phyloP scores from a whole-genome alignment of 2,888 invertebrate genomes.

The Ophion costatus region DNA sequence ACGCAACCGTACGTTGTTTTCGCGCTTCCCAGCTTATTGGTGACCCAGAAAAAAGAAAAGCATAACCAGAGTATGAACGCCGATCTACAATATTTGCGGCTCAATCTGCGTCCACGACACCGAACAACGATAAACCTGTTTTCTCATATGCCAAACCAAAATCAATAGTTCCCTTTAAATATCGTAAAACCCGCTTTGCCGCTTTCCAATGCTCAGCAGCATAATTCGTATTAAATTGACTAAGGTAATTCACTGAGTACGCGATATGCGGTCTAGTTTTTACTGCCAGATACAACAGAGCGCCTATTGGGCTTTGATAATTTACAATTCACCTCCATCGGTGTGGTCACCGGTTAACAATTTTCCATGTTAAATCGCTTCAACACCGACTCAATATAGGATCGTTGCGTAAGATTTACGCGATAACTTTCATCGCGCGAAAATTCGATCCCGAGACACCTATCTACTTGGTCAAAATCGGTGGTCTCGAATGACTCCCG shows the following conservation, averaged over 20 bases:
- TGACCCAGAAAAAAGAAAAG: too few species aligned
- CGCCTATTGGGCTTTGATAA: conserved; percentile 34
- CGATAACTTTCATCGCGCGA: conserved; percentile 27
- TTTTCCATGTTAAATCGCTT: conserved; percentile 36
- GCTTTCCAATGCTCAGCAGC: too few species aligned
- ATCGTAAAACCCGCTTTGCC: too few species aligned
- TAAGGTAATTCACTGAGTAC: conserved; percentile 49
- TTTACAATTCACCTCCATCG: conserved; percentile 42
- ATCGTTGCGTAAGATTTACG: conserved; percentile 21
- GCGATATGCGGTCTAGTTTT: conserved; percentile 59
- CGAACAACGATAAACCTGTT: too few species aligned
- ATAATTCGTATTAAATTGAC: conserved; percentile 50
- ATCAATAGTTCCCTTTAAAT: too few species aligned
- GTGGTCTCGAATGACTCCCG: conserved; percentile 54
- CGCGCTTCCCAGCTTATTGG: too few species aligned
- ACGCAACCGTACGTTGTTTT: too few species aligned
- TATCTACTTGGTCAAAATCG: background rate
- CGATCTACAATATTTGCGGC: too few species aligned
- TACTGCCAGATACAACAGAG: conserved; percentile 50
- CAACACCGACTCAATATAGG: conserved; percentile 35
- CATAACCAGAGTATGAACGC: too few species aligned
- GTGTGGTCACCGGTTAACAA: conserved; percentile 40
- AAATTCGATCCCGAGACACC: conserved; percentile 56
- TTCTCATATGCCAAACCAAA: too few species aligned
- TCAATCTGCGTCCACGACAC: too few species aligned